phyloP scores from a whole-genome alignment of 1,140 invertebrate species.

The Drosophila nebulosa region DNA sequence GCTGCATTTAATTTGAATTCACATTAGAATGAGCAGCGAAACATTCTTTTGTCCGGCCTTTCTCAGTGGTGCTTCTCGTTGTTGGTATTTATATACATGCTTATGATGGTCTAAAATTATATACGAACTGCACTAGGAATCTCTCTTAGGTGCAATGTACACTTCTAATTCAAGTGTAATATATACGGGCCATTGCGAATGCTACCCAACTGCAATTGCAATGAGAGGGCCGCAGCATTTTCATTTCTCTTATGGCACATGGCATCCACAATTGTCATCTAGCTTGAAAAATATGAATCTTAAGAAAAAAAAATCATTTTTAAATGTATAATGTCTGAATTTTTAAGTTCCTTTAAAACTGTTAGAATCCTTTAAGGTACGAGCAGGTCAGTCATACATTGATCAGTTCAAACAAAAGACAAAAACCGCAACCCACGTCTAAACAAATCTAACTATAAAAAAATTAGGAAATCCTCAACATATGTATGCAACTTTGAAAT shows the following conservation, averaged over 20 bases:
- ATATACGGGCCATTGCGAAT: constrained; percentile 46
- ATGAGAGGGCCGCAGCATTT: constrained; percentile 2
- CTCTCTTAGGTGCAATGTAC: constrained; percentile 65
- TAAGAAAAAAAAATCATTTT: too few species aligned
- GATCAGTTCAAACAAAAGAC: not conserved
- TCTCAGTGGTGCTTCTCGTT: constrained; percentile 34
- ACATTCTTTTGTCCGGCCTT: constrained; percentile 72
- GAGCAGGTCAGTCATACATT: constrained; percentile 40
- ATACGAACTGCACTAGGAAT: constrained; percentile 39
- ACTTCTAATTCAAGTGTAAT: constrained; percentile 76
- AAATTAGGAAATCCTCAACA: constrained; percentile 27
- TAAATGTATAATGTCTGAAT: too few species aligned
- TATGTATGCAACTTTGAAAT: not conserved
- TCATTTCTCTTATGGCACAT: not conserved
- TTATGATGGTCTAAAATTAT: constrained; percentile 77
- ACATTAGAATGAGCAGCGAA: constrained; percentile 15
- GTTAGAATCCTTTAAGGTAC: not conserved
- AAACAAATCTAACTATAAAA: constrained; percentile 15
- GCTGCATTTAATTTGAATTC: constrained; percentile 73
- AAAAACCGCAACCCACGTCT: constrained; percentile 12
- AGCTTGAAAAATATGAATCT: not conserved
- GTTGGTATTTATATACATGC: constrained; percentile 66
- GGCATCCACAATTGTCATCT: not conserved
- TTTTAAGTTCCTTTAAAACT: too few species aligned
- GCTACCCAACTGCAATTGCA: not conserved